Evolutionary conservation across 2,113 vertebrate species (phyloP), one percentile per base, ranked within the genome.

Genomic region (Daboia siamensis): DNA sequence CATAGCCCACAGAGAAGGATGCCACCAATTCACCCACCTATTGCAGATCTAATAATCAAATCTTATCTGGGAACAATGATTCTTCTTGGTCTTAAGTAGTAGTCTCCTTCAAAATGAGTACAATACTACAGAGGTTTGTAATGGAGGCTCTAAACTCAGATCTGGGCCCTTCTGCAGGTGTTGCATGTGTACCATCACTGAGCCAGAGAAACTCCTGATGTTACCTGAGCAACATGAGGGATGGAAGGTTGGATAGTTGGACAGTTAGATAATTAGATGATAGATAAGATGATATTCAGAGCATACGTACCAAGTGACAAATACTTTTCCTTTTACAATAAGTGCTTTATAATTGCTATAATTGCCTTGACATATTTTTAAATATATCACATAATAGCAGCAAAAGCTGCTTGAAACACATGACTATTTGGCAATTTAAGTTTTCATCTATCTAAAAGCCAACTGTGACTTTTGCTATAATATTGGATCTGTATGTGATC

Each of bases 401-500:
- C 55, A 88, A 44, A 89, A 24, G 21, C 21, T 89, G 17, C 39
- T 80, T 39, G 23, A 44, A 33, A n/a, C 26, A 55, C 2, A 21
- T 0, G 12, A 17, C n/a, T 84, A 21, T 44, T 84, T 3, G 23
- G 33, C 26, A 46, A 12, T n/a, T 89, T 44, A 5, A 29, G 56
- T 13, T 24, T 39, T n/a, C 17, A 55, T 88, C 52, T 33, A 21
- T 56, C 33, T 61, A 46, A 89, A 26, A 89, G 64, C 29, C 46
- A 64, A 13, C 15, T 33, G 9, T 57, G 87, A 88, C n/a, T 33
- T 90, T 51, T 61, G 17, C 57, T 20, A 15, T 90, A 94, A 96
- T 95, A 95, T 95, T 91, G 46, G 26, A 57, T 33, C 21, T 74
- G 48, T 11, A 85, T 2, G 1, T 46, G 57, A 4, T 48, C 9